Conservation (phyloP, 2,113 vertebrate genomes). For the Phylloscopus trochilus region DNA sequence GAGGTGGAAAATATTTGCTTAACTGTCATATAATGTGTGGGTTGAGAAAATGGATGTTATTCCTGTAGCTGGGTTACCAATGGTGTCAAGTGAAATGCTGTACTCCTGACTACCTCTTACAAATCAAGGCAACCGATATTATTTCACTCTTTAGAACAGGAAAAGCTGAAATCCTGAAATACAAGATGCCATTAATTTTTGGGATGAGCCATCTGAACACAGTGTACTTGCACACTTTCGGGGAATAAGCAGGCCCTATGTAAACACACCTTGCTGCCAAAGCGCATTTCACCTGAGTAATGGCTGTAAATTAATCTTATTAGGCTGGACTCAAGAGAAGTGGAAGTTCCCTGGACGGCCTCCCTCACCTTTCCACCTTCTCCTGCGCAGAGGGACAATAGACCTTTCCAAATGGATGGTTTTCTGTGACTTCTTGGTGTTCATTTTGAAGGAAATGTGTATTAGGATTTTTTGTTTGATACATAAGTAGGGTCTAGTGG, state of each 20-base stretch:
- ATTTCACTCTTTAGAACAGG: neutral
- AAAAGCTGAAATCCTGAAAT: neutral
- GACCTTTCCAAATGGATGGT: neutral
- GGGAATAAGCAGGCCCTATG: neutral
- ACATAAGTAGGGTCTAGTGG: neutral
- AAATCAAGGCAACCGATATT: neutral
- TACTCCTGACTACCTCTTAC: neutral
- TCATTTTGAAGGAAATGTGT: neutral
- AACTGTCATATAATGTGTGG: neutral
- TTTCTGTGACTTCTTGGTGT: neutral
- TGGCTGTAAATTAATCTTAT: neutral
- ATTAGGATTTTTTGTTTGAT: neutral
- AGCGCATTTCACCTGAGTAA: neutral
- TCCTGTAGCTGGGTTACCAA: neutral
- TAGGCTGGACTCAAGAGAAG: neutral
- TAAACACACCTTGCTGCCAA: neutral
- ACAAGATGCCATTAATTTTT: neutral
- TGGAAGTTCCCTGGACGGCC: neutral
- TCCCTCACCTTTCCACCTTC: neutral
- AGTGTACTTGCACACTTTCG: neutral
- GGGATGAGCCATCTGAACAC: neutral
- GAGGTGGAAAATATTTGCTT: neutral
- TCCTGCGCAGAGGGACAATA: fast-evolving
- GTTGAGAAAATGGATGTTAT: neutral
- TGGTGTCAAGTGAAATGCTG: neutral